Evolutionary conservation across 2,888 invertebrate species (phyloP).

Genomic region (Antitype chi): DNA sequence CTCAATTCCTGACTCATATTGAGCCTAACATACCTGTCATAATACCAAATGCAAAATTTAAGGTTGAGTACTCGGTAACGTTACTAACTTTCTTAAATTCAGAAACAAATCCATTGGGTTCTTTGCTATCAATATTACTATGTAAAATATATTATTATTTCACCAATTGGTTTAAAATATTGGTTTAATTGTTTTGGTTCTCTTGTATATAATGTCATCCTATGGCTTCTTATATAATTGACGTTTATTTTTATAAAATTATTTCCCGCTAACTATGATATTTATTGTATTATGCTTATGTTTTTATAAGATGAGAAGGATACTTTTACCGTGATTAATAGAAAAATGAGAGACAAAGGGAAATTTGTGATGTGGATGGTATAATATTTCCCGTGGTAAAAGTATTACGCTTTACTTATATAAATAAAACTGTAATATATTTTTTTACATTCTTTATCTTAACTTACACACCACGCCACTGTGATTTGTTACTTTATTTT

Average conservation of each 20-base stretch:
- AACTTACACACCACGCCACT: slow-evolving; percentile 58
- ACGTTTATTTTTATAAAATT: neutral
- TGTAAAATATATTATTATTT: slow-evolving; percentile 20
- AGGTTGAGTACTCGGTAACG: neutral
- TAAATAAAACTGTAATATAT: slow-evolving; percentile 16
- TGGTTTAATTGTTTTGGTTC: slow-evolving; percentile 4
- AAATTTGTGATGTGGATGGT: neutral
- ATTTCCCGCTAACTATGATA: slow-evolving; percentile 1
- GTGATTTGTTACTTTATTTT: neutral
- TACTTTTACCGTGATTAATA: slow-evolving; percentile 12
- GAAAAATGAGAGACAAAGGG: neutral
- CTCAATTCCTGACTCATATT: neutral
- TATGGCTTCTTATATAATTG: slow-evolving; percentile 9
- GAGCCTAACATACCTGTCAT: slow-evolving; percentile 12
- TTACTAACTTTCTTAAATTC: slow-evolving; percentile 32
- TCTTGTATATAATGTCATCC: slow-evolving; percentile 40
- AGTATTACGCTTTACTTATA: slow-evolving; percentile 23
- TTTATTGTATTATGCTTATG: slow-evolving; percentile 13
- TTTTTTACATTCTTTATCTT: slow-evolving; percentile 22
- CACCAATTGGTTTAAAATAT: slow-evolving; percentile 7
- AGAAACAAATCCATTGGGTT: slow-evolving; percentile 5
- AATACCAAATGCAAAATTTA: neutral
- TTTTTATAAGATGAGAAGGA: slow-evolving; percentile 18
- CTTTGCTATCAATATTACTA: neutral
- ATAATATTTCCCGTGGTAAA: slow-evolving; percentile 6